Base-by-base conservation (phyloP, 2,113 vertebrate species). In the Indicator indicator region DNA sequence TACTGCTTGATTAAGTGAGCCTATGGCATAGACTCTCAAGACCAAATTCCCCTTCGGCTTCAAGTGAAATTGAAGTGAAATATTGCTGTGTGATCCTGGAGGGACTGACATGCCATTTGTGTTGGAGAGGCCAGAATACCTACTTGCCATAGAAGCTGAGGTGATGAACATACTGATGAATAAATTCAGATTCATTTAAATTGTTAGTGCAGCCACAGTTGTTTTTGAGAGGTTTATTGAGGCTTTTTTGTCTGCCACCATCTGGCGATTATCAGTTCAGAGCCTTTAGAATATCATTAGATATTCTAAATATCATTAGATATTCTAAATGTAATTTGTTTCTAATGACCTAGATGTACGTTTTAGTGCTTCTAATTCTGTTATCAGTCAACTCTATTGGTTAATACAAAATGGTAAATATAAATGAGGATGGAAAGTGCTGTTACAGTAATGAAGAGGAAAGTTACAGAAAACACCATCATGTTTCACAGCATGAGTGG, bases 281-380 rank as follows among this genome's bases (percentile, higher is more conserved):
- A 91, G 24, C 19, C 60, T 85, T 56, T 63, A 93, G 68, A 88
- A 93, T 59, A 1, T 0, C 58, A 60, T 86, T 86, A 86, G 42
- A 36, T 36, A 36, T 36, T 36, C 36, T 36, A 36, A 88, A 93
- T 59, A 1, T 0, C 58, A 60, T 86, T 86, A 86, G 42, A 36
- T 36, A 36, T 85, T 91, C 70, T 16, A 76, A 80, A 71, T 48
- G 32, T 59, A 90, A 86, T 86, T 88, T 90, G 33, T 84, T 27
- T 89, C 30, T 89, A 74, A 88, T 77, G 46, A 94, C 67, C 75
- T 74, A 42, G 54, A 84, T 92, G 54, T 58, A n/a, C 59, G 54
- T 83, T 93, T 83, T 44, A 83, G 14, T 73, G 52, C 7, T 90
- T 85, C 93, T 93, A 95, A 90, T 90, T 46, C 55, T 89, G 52